phyloP scores from a whole-genome alignment of 2,888 invertebrate species.

The Chironomus riparius region DNA sequence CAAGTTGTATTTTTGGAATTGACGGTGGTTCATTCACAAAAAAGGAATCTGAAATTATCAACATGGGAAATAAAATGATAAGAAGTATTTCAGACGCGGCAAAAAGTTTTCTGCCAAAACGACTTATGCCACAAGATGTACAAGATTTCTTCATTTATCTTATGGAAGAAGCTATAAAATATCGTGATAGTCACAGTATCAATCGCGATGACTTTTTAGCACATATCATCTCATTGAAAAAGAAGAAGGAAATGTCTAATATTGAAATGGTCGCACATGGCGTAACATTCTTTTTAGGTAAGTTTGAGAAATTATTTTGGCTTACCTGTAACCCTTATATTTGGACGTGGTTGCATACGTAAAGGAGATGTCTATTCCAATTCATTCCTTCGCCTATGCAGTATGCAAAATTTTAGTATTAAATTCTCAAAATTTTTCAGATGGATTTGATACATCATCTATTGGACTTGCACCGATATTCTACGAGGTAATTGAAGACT shows the following conservation, averaged over 20 bases:
- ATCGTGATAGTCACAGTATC: slow-evolving; percentile 27
- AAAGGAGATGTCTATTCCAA: too few relatives aligned
- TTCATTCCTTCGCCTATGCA: not conserved
- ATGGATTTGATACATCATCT: slow-evolving; percentile 36
- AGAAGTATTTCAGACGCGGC: slow-evolving; percentile 21
- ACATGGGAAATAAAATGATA: slow-evolving; percentile 17
- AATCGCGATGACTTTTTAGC: slow-evolving; percentile 31
- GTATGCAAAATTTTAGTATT: not conserved
- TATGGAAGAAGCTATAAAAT: slow-evolving; percentile 30
- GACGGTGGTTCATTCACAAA: slow-evolving; percentile 35
- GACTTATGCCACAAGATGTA: slow-evolving; percentile 28
- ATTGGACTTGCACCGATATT: slow-evolving; percentile 32
- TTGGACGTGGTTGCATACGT: too few relatives aligned
- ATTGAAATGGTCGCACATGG: slow-evolving; percentile 33
- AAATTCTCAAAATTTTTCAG: slow-evolving; percentile 28
- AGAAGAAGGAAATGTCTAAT: slow-evolving; percentile 32
- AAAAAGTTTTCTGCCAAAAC: slow-evolving; percentile 28
- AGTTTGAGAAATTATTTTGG: not conserved
- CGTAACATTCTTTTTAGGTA: slow-evolving; percentile 33
- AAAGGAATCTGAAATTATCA: slow-evolving; percentile 28
- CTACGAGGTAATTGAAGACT: slow-evolving; percentile 28
- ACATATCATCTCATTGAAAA: slow-evolving; percentile 30
- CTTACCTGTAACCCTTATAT: not conserved
- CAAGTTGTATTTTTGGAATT: slow-evolving; percentile 37
- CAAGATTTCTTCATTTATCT: slow-evolving; percentile 31